A percentile compares a stretch with the other conserved stretches of the same genome.
phyloP scores from a whole-genome alignment of 1,140 invertebrate species.

The Procambarus virginalis region DNA sequence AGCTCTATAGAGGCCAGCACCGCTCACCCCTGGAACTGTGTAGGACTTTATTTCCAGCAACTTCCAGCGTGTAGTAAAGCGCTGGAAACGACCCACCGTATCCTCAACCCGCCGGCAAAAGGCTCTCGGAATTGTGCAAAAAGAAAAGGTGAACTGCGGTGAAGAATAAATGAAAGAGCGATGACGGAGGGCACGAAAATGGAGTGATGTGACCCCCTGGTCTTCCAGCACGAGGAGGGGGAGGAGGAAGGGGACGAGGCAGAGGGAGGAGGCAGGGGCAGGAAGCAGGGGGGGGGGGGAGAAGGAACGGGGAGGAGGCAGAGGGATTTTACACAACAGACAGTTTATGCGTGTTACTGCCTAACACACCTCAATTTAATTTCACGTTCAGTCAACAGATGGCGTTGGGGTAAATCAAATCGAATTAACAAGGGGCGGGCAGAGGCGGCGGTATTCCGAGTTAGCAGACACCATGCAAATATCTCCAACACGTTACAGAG shows the following conservation, averaged over 20 bases:
- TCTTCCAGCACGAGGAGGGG: background rate
- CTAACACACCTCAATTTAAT: constrained; percentile 57
- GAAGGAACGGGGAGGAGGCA: background rate
- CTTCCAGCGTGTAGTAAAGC: too few species aligned
- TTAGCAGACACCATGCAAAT: background rate
- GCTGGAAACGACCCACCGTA: too few species aligned
- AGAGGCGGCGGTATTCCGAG: background rate
- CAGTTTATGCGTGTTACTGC: constrained; percentile 29
- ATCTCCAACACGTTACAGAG: background rate
- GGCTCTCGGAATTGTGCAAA: too few species aligned
- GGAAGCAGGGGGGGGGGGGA: too few species aligned
- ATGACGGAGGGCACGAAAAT: background rate
- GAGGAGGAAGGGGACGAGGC: too few species aligned
- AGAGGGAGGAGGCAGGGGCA: too few species aligned
- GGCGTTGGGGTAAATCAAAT: constrained; percentile 49
- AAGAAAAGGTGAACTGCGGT: too few species aligned
- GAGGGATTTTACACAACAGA: constrained; percentile 45
- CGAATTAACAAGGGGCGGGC: constrained; percentile 41
- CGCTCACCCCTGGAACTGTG: too few species aligned
- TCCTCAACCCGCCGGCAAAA: too few species aligned
- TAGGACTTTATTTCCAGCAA: too few species aligned
- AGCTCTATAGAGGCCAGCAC: too few species aligned
- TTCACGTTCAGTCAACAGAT: constrained; percentile 52
- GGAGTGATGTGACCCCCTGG: background rate
- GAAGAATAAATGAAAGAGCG: background rate